A percentile compares a stretch with the other conserved stretches of the same genome.
Conservation (phyloP, 2,888 invertebrate genomes). For the Psococerastis gibbosa region DNA sequence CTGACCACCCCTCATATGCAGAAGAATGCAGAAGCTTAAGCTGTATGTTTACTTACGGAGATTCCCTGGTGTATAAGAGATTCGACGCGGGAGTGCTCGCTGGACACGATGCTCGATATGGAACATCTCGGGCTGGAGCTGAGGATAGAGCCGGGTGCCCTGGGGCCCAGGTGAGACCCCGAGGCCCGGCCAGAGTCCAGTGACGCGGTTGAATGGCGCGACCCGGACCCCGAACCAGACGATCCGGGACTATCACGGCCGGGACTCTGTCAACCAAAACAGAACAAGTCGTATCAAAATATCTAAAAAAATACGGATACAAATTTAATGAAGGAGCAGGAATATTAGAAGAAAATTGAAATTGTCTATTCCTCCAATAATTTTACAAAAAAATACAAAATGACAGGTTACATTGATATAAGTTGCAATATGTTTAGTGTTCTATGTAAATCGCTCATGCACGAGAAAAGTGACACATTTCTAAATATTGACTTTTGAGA, state of each 20-base stretch:
- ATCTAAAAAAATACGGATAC: constrained; percentile 13
- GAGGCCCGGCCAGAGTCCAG: constrained; percentile 86
- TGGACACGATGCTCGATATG: constrained; percentile 54
- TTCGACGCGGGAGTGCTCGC: constrained; percentile 47
- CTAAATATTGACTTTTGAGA: no score
- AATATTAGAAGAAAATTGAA: no score
- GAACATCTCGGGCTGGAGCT: constrained; percentile 45
- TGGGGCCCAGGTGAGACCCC: constrained; percentile 27
- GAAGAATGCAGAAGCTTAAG: no score
- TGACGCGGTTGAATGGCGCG: constrained; percentile 74
- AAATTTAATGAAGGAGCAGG: constrained; percentile 10
- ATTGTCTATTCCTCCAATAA: no score
- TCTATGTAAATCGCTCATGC: no score
- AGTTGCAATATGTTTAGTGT: no score
- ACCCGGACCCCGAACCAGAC: constrained; percentile 71
- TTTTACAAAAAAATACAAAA: no score
- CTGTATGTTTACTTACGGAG: constrained; percentile 35
- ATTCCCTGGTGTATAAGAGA: constrained; percentile 52
- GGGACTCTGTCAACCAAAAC: constrained; percentile 42
- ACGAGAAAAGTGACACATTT: no score
- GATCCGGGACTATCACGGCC: constrained; percentile 86
- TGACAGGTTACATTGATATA: no score
- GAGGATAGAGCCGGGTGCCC: constrained; percentile 22
- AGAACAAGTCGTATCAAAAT: no score
- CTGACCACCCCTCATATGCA: no score